Base-by-base conservation (phyloP, 1,140 invertebrate genomes). In the Trichogramma pretiosum region DNA sequence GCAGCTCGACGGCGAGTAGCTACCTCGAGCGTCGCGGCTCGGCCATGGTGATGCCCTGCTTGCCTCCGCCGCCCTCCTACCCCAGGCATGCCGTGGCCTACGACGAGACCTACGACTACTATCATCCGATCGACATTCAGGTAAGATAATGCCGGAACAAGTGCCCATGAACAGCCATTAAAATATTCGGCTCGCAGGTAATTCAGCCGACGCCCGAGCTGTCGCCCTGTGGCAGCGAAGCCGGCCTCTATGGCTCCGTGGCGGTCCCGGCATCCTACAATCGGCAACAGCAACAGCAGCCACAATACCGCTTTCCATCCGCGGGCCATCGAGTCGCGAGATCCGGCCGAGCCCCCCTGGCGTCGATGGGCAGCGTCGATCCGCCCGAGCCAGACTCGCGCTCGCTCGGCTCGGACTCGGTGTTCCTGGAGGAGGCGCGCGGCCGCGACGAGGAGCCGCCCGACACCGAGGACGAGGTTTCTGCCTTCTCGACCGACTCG, bases 401-500 rank as follows among this genome's bases (percentile, higher is more conserved):
- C 72, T 32, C 70, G 71, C 17, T 85, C 80, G 3, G 74, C 84
- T 10, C 81, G 78, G 36, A 86, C 61, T 85, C 84, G 2, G 83
- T 87, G 22, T 87, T 87, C 59, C 57, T 68, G 3, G 68, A 72
- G 49, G 63, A 61, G n/a, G 43, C 24, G 0, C 37, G 24, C 13
- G 16, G 18, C 2, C 35, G 14, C n/a, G 67, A 68, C 19, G 79
- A 82, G 41, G 79, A 81, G 41, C 74, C 70, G 37, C 54, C 77
- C 43, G 81, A 82, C 54, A 87, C 85, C 2, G 84, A 87, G 58
- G 84, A 86, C 58, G 85, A 87, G 61, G 80, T 86, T 45, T 84
- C 85, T 52, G 83, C 83, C 50, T 83, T 87, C 60, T 85, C 83
- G 33, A 87, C 84, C 22, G 85, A 87, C 59, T 87, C 83, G 57